phyloP scores from a whole-genome alignment of 2,797 vertebrate species.

The Oryzias sinensis region DNA sequence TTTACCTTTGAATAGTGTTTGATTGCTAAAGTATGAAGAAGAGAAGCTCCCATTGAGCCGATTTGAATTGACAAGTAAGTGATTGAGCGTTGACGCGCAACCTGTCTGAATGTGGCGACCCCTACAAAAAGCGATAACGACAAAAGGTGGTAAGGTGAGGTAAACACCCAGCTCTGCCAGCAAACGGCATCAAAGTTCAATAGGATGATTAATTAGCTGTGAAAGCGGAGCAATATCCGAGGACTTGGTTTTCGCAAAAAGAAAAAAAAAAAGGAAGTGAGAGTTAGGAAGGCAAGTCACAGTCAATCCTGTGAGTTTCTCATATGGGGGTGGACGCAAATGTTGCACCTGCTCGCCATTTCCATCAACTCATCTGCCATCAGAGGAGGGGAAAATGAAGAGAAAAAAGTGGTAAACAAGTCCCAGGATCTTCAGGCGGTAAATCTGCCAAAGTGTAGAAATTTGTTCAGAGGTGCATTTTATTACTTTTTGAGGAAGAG shows the following conservation, averaged over 20 bases:
- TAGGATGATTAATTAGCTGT: conserved; percentile 67
- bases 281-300: conserved; percentile 15
- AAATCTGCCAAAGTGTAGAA: not conserved
- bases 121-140: not conserved
- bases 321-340: conserved; percentile 36
- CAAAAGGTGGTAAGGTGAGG: not conserved
- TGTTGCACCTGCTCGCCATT: conserved; percentile 41
- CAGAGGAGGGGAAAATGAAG: not conserved
- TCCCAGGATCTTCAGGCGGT: not conserved
- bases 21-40: conserved; percentile 7
- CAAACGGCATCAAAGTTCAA: conserved; percentile 52
- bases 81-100: conserved; percentile 36
- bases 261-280: conserved; percentile 3
- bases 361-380: conserved; percentile 27
- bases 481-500: too few relatives aligned
- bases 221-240: conserved; percentile 48
- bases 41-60: conserved; percentile 29
- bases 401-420: not conserved
- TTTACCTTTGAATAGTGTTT: too few relatives aligned
- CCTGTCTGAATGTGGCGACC: conserved; percentile 4
- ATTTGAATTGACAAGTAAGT: conserved; percentile 50
- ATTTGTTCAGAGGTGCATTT: not conserved
- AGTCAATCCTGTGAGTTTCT: conserved; percentile 39
- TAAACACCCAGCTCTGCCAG: conserved; percentile 30
- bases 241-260: conserved; percentile 29